Percentiles rank a stretch among this genome's conserved stretches.
Evolutionary conservation across 2,113 vertebrate species (phyloP).

Genomic region (Chloroceryle aenea): DNA sequence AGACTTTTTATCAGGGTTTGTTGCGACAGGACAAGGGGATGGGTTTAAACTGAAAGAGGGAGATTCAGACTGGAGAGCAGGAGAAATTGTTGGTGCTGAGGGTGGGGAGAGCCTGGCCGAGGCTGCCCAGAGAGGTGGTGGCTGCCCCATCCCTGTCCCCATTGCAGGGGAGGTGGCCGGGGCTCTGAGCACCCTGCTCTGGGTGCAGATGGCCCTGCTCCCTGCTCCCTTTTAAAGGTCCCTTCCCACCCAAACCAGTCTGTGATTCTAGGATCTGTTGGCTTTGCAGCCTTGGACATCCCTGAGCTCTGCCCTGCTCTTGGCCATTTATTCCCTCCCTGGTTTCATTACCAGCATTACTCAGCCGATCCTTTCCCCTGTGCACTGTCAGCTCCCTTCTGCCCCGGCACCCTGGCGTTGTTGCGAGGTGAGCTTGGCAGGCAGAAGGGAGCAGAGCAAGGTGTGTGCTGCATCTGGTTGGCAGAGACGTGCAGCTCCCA

Average conservation of each 20-base stretch:
- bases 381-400: too few species aligned
- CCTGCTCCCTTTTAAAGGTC: not conserved
- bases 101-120: not conserved
- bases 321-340: not conserved
- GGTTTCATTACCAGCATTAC: not conserved
- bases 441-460: fast-evolving
- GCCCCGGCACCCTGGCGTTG: fast-evolving
- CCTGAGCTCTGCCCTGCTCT: not conserved
- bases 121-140: not conserved
- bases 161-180: not conserved
- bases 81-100: not conserved
- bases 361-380: not conserved
- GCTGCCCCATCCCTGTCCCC: not conserved
- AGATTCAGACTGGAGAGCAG: not conserved
- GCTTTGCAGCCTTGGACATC: not conserved
- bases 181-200: not conserved
- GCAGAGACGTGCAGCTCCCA: not conserved
- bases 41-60: not conserved
- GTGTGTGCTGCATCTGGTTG: not conserved
- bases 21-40: not conserved
- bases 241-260: not conserved
- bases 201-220: not conserved
- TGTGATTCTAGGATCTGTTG: not conserved
- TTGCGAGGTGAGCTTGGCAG: not conserved
- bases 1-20: not conserved